A percentile compares a stretch with the other conserved stretches of the same genome.
Conservation (phyloP, 2,888 invertebrate genomes). For the Plagodis dolabraria region DNA sequence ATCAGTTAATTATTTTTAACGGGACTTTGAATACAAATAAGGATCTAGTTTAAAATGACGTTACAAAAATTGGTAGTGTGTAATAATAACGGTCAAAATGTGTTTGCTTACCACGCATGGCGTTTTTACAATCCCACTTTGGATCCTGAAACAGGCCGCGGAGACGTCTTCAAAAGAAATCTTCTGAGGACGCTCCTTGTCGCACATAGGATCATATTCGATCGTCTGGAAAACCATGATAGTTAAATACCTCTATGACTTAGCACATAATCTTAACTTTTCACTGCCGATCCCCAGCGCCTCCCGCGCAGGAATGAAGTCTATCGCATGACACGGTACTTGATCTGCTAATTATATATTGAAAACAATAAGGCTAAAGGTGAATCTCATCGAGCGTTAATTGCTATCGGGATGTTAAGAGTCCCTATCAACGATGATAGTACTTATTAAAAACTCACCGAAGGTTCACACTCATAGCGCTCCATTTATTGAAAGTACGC, state of each 20-base stretch:
- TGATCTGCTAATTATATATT: conserved; percentile 13
- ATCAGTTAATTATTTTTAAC: too few relatives aligned
- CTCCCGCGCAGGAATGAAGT: conserved; percentile 42
- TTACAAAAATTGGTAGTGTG: too few relatives aligned
- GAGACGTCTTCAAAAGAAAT: conserved; percentile 94
- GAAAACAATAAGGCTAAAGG: conserved; percentile 48
- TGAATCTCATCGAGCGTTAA: conserved; percentile 25
- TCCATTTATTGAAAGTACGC: conserved; percentile 45
- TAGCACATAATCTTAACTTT: conserved; percentile 1
- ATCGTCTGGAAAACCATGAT: conserved; percentile 75
- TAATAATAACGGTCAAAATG: too few relatives aligned
- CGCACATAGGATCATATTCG: conserved; percentile 85
- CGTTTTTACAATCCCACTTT: conserved; percentile 92
- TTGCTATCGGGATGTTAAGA: conserved; percentile 10
- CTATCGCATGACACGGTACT: not conserved
- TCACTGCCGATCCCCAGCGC: conserved; percentile 29
- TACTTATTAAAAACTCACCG: conserved; percentile 43
- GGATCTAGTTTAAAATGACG: too few relatives aligned
- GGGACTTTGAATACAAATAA: too few relatives aligned
- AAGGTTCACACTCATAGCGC: conserved; percentile 50
- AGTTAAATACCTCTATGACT: conserved; percentile 26
- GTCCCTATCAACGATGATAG: conserved; percentile 1
- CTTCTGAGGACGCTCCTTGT: conserved; percentile 88
- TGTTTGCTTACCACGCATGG: conserved; percentile 90
- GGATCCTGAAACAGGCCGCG: conserved; percentile 95